Percentiles rank a stretch among this genome's conserved stretches.
These are phyloP conservation scores for Agrilus biguttatus DNA, from an alignment of 2,888 invertebrate species.

Conservation along the genomic window DNA sequence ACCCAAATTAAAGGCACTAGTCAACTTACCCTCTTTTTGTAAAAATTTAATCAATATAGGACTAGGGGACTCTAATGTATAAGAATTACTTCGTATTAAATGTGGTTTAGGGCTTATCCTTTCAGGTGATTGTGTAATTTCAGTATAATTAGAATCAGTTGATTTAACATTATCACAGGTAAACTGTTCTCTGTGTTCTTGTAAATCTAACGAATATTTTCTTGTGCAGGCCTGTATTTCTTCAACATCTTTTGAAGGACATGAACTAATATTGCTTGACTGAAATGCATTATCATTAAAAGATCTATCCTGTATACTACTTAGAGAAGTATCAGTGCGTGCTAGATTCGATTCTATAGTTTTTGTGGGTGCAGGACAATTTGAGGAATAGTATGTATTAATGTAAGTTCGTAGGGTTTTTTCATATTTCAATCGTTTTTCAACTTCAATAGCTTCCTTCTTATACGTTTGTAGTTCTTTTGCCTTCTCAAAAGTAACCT, in stretches of 20 bases:
- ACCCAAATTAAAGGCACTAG: too few relatives aligned
- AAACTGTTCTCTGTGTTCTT: too few relatives aligned
- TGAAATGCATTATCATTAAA: too few relatives aligned
- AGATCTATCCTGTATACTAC: too few relatives aligned
- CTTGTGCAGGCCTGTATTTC: background rate
- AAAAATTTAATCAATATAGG: slow-evolving; percentile 55
- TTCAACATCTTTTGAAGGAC: slow-evolving; percentile 3
- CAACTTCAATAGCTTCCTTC: slow-evolving; percentile 48
- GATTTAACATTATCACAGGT: too few relatives aligned
- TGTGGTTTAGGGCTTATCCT: slow-evolving; percentile 30
- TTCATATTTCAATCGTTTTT: slow-evolving; percentile 38
- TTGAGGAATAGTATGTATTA: slow-evolving; percentile 6
- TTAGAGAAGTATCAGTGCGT: slow-evolving; percentile 6
- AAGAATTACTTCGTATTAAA: slow-evolving; percentile 60
- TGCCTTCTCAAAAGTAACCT: slow-evolving; percentile 50
- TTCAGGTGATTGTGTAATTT: background rate
- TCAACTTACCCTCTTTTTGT: slow-evolving; percentile 28
- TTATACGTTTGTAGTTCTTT: slow-evolving; percentile 54
- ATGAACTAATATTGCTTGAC: background rate
- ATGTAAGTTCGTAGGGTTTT: slow-evolving; percentile 27
- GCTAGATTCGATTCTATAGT: slow-evolving; percentile 11
- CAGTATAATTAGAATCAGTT: too few relatives aligned
- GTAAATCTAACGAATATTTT: background rate
- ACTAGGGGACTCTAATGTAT: slow-evolving; percentile 63
- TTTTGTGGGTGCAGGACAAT: slow-evolving; percentile 3